Percentiles rank a stretch among this genome's conserved stretches.
These are phyloP conservation scores for Drosophila elegans DNA, from an alignment of 1,140 invertebrate genomes.

Conservation along the genomic window DNA sequence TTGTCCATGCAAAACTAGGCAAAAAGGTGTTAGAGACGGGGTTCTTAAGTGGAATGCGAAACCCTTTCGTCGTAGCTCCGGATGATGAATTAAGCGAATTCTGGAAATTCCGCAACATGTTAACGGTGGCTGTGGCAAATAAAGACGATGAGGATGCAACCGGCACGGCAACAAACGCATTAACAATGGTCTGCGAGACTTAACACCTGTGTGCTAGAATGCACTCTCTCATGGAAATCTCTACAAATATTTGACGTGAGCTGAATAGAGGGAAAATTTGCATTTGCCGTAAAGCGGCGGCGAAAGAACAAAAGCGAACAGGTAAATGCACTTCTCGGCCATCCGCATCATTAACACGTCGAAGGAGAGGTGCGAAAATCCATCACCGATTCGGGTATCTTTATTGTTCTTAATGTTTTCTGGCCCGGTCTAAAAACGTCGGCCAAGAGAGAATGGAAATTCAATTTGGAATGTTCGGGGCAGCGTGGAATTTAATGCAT, in stretches of 20 bases:
- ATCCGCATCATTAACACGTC: conserved; percentile 75
- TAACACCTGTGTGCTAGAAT: conserved; percentile 81
- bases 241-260: conserved; percentile 78
- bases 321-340: conserved; percentile 34
- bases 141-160: conserved; percentile 20
- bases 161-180: conserved; percentile 37
- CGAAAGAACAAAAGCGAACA: conserved; percentile 76
- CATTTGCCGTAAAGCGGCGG: conserved; percentile 60
- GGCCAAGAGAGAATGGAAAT: conserved; percentile 36
- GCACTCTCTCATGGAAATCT: conserved; percentile 73
- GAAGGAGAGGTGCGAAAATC: conserved; percentile 72
- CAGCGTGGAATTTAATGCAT: conserved; percentile 41
- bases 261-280: conserved; percentile 76
- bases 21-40: conserved; percentile 33
- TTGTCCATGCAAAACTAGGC: conserved; percentile 43
- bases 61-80: conserved; percentile 58
- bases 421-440: conserved; percentile 39
- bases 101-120: conserved; percentile 77
- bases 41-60: conserved; percentile 36
- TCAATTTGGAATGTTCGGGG: conserved; percentile 27
- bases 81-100: conserved; percentile 68
- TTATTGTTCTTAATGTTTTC: conserved; percentile 8
- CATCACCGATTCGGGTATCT: conserved; percentile 45
- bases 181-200: conserved; percentile 76
- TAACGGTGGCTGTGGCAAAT: conserved; percentile 25